These are phyloP conservation scores for Apotomis turbidana DNA, from an alignment of 2,888 invertebrate species.

Conservation along the genomic window DNA sequence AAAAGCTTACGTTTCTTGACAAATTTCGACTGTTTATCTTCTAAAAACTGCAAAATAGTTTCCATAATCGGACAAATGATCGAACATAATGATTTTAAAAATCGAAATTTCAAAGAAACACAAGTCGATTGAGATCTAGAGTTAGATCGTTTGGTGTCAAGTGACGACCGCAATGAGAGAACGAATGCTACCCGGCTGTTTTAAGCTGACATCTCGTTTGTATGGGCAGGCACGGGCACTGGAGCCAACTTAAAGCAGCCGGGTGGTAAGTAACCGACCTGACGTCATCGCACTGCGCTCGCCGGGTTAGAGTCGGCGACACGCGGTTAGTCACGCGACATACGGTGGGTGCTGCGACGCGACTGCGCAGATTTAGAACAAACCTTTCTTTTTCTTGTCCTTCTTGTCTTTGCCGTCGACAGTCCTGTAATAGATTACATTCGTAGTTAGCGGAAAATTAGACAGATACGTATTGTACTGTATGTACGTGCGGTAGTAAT, in stretches of 20 bases:
- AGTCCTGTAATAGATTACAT: constrained; percentile 83
- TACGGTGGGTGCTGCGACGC: constrained; percentile 75
- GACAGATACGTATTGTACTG: neutral
- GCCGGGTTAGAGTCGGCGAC: constrained; percentile 46
- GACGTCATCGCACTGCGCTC: constrained; percentile 44
- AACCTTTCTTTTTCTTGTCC: constrained; percentile 95
- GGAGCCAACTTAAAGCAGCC: neutral
- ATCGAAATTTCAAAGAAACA: constrained; percentile 40
- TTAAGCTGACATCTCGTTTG: neutral
- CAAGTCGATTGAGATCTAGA: constrained; percentile 32
- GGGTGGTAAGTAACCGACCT: constrained; percentile 49
- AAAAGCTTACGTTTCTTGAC: constrained; percentile 50
- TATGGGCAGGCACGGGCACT: neutral
- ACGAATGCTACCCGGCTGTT: constrained; percentile 39
- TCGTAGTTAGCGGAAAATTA: constrained; percentile 5
- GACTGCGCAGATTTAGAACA: constrained; percentile 86
- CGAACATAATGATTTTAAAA: neutral
- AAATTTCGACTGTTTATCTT: constrained; percentile 54
- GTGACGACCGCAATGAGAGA: constrained; percentile 47
- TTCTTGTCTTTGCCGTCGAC: constrained; percentile 95
- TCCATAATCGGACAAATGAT: constrained; percentile 4
- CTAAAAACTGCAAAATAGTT: constrained; percentile 12
- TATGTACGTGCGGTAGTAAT: no score
- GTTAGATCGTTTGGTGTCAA: constrained; percentile 38
- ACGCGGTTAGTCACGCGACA: constrained; percentile 71